phyloP scores from a whole-genome alignment of 2,797 vertebrate genomes.

The Denticeps clupeoides region DNA sequence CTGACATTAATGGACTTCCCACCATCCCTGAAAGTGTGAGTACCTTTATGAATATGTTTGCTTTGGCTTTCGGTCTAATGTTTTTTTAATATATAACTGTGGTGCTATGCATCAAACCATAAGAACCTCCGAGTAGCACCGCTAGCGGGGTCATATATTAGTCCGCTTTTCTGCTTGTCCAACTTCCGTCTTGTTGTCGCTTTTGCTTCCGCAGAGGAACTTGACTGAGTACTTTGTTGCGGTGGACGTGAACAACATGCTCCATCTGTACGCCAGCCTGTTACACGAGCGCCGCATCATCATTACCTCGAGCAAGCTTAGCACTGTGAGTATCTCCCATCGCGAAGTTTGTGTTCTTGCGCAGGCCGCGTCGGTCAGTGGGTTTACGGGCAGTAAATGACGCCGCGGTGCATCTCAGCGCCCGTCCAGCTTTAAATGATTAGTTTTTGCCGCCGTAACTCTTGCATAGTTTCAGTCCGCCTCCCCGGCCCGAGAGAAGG shows the following conservation, averaged over 20 bases:
- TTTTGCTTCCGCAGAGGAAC: slow-evolving; percentile 70
- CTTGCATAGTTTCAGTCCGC: slow-evolving; percentile 40
- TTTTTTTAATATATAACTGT: too few relatives aligned
- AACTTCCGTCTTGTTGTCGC: too few relatives aligned
- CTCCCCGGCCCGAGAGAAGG: slow-evolving; percentile 28
- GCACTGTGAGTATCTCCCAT: slow-evolving; percentile 81
- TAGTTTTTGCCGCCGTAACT: slow-evolving; percentile 38
- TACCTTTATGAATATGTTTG: slow-evolving; percentile 35
- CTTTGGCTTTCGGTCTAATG: neutral
- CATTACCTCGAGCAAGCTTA: slow-evolving; percentile 94
- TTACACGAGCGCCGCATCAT: slow-evolving; percentile 90
- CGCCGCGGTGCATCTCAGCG: too few relatives aligned
- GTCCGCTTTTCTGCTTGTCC: too few relatives aligned
- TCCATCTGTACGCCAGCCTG: slow-evolving; percentile 94
- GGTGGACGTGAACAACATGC: slow-evolving; percentile 95
- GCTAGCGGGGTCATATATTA: too few relatives aligned
- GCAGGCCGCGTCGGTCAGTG: too few relatives aligned
- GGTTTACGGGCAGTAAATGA: too few relatives aligned
- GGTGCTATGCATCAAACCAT: too few relatives aligned
- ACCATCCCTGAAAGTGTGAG: slow-evolving; percentile 97
- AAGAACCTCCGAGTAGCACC: too few relatives aligned
- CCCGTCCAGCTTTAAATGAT: slow-evolving; percentile 54
- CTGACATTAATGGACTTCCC: slow-evolving; percentile 88
- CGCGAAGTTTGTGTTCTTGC: too few relatives aligned
- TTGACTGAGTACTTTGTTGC: slow-evolving; percentile 98